These are phyloP conservation scores for Nicator chloris DNA, from an alignment of 2,113 vertebrate genomes.

Conservation along the genomic window DNA sequence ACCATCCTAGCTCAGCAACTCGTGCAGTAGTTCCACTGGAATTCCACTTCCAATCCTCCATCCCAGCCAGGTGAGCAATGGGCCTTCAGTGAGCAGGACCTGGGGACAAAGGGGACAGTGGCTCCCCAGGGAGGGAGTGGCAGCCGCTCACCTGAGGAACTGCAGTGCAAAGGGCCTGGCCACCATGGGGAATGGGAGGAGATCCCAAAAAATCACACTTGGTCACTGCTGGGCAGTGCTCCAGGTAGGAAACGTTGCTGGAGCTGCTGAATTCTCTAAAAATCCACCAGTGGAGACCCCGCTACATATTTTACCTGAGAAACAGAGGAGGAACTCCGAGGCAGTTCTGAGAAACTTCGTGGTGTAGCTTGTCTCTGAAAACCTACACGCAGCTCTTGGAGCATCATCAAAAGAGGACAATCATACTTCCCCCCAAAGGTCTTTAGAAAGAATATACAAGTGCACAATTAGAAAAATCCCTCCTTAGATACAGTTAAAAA, in stretches of 20 bases:
- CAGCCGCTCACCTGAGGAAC: constrained; percentile 24
- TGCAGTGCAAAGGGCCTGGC: constrained; percentile 31
- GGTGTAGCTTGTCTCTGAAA: constrained; percentile 46
- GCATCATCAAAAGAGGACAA: constrained; percentile 57
- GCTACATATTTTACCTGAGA: constrained; percentile 55
- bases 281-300: background rate
- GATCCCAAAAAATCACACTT: background rate
- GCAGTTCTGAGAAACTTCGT: constrained; percentile 13
- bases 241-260: background rate
- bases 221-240: background rate
- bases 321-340: constrained; percentile 59
- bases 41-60: background rate
- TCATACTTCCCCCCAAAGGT: constrained; percentile 47
- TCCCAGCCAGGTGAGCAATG: background rate
- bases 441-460: constrained; percentile 75
- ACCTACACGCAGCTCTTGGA: constrained; percentile 46
- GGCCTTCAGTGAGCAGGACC: background rate
- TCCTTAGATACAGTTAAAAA: constrained; percentile 70
- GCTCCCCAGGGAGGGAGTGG: background rate
- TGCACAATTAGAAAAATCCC: constrained; percentile 74
- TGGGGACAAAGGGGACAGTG: background rate
- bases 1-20: background rate
- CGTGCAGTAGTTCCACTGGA: background rate
- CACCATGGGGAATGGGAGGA: background rate
- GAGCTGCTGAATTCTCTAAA: background rate